phyloP scores from a whole-genome alignment of 2,888 invertebrate species.

The Trachelus troglodyta region DNA sequence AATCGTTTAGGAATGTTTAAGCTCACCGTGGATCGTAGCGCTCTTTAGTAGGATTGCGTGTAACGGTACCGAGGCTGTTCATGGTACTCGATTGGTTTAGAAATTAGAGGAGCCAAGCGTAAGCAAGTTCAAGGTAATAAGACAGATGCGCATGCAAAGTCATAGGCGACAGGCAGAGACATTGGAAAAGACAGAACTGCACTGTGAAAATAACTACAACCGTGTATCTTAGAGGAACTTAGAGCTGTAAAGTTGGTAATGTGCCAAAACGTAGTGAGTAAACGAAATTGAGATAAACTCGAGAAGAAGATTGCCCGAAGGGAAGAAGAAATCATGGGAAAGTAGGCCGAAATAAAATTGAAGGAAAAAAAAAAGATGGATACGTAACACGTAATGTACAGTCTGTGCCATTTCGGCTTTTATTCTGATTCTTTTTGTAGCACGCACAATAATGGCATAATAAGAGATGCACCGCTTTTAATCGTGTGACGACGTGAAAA shows the following conservation, averaged over 20 bases:
- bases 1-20: background rate
- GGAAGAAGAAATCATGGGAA: constrained; percentile 17
- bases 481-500: background rate
- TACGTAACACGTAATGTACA: constrained; percentile 2
- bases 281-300: background rate
- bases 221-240: background rate
- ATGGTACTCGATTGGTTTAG: background rate
- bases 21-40: background rate
- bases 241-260: constrained; percentile 15
- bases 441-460: constrained; percentile 31
- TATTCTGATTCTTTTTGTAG: constrained; percentile 19
- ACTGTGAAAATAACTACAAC: background rate
- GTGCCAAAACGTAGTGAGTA: constrained; percentile 30
- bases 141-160: background rate
- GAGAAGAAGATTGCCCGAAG: background rate
- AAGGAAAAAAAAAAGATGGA: constrained; percentile 8
- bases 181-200: background rate
- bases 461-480: constrained; percentile 31
- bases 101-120: background rate
- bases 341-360: background rate
- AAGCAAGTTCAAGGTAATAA: too few species aligned
- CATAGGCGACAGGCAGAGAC: background rate
- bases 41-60: background rate
- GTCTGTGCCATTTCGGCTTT: background rate
- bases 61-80: background rate